phyloP scores from a whole-genome alignment of 2,888 invertebrate species.

The Caenorhabditis sp. region DNA sequence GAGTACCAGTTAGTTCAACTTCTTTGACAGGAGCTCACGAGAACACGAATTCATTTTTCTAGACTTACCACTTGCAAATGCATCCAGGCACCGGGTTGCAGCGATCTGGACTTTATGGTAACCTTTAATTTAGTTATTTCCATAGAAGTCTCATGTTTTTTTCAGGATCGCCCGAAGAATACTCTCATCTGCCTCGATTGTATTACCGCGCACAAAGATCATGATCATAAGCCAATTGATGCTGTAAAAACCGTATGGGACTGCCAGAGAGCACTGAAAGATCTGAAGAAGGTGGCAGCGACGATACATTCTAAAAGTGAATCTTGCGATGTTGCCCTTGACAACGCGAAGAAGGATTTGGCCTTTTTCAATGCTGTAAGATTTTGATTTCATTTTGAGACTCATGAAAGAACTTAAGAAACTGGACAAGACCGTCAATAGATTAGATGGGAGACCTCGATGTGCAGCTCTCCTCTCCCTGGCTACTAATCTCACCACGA shows the following conservation, averaged over 20 bases:
- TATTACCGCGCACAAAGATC: background rate
- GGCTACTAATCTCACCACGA: background rate
- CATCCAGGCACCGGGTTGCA: background rate
- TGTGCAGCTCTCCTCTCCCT: background rate
- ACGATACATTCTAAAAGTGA: background rate
- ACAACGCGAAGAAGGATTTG: slow-evolving; percentile 5
- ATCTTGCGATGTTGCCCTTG: background rate
- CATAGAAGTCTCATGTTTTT: background rate
- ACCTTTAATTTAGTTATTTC: background rate
- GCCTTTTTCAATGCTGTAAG: background rate
- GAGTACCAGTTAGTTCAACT: slow-evolving; percentile 10
- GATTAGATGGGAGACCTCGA: background rate
- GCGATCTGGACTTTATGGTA: slow-evolving; percentile 29
- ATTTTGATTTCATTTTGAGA: background rate
- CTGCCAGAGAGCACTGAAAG: background rate
- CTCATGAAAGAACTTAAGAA: background rate
- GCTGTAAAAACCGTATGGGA: slow-evolving; percentile 4
- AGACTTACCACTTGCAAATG: slow-evolving; percentile 26
- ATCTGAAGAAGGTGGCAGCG: background rate
- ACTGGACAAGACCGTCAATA: background rate
- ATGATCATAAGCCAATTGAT: slow-evolving; percentile 19
- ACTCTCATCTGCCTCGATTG: slow-evolving; percentile 22
- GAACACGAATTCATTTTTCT: background rate
- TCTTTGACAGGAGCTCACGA: background rate
- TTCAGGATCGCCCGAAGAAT: slow-evolving; percentile 23